Percentiles rank a stretch among this genome's conserved stretches.
These are phyloP conservation scores for Itoplectis maculator DNA, from an alignment of 2,888 invertebrate genomes.

Conservation along the genomic window DNA sequence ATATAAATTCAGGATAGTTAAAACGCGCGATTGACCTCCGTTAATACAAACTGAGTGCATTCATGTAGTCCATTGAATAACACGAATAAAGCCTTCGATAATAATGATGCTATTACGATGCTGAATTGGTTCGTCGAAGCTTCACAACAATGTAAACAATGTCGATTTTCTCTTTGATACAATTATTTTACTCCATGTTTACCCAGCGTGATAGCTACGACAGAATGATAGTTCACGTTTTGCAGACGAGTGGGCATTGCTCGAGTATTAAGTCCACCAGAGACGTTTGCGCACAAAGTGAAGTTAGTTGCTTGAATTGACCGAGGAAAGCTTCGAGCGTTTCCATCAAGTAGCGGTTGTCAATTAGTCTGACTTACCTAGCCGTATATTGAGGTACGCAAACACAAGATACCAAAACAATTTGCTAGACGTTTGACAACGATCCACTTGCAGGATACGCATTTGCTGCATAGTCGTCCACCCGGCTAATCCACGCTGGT, in stretches of 20 bases:
- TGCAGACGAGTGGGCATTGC: too few relatives aligned
- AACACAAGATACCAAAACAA: not conserved
- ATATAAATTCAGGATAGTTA: not conserved
- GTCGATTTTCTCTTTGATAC: too few relatives aligned
- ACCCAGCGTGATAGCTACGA: too few relatives aligned
- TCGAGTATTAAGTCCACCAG: too few relatives aligned
- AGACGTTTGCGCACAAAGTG: too few relatives aligned
- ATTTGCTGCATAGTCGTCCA: conserved; percentile 4
- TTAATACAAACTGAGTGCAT: not conserved
- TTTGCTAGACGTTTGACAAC: not conserved
- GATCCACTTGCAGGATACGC: not conserved
- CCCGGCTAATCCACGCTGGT: conserved; percentile 6
- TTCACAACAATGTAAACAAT: not conserved
- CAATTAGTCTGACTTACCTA: too few relatives aligned
- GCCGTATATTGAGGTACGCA: too few relatives aligned
- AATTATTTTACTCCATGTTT: too few relatives aligned
- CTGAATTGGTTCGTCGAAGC: not conserved
- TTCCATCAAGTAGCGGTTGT: too few relatives aligned
- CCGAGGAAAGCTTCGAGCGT: too few relatives aligned
- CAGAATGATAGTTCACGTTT: too few relatives aligned
- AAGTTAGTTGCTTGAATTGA: too few relatives aligned
- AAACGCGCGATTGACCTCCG: not conserved
- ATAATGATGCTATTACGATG: not conserved
- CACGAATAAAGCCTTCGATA: not conserved
- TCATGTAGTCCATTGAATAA: not conserved